Evolutionary conservation across 2,888 invertebrate species (phyloP).

Genomic region (Iphiclides podalirius): DNA sequence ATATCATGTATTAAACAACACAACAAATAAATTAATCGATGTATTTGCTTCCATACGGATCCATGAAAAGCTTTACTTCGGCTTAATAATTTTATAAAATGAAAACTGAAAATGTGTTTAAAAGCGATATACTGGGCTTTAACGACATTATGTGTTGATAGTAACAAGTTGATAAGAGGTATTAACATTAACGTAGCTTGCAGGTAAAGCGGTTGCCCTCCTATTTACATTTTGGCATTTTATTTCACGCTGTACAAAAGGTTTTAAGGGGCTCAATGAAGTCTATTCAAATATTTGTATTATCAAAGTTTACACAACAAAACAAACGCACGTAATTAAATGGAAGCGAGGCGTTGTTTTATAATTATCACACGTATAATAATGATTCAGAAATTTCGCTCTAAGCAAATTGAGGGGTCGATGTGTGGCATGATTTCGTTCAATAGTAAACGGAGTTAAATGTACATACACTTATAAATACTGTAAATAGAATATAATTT

Average conservation of each 20-base stretch:
- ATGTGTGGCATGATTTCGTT: not conserved
- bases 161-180: constrained; percentile 10
- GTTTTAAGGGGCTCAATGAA: constrained; percentile 4
- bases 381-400: constrained; percentile 1
- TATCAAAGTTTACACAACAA: constrained; percentile 11
- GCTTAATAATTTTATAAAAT: constrained; percentile 3
- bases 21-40: too few relatives aligned
- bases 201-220: not conserved
- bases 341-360: constrained; percentile 3
- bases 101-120: constrained; percentile 4
- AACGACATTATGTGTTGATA: not conserved
- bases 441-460: too few relatives aligned
- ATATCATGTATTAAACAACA: not conserved
- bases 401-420: not conserved
- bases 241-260: constrained; percentile 4
- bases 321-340: constrained; percentile 16
- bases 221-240: not conserved
- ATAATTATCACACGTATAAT: constrained; percentile 2
- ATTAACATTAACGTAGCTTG: constrained; percentile 9
- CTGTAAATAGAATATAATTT: too few relatives aligned
- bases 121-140: constrained; percentile 4
- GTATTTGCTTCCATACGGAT: too few relatives aligned
- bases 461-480: too few relatives aligned
- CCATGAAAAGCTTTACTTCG: not conserved
- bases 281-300: constrained; percentile 11